Base-by-base conservation (phyloP, 1,140 invertebrate species). In the Neodiprion virginianus region DNA sequence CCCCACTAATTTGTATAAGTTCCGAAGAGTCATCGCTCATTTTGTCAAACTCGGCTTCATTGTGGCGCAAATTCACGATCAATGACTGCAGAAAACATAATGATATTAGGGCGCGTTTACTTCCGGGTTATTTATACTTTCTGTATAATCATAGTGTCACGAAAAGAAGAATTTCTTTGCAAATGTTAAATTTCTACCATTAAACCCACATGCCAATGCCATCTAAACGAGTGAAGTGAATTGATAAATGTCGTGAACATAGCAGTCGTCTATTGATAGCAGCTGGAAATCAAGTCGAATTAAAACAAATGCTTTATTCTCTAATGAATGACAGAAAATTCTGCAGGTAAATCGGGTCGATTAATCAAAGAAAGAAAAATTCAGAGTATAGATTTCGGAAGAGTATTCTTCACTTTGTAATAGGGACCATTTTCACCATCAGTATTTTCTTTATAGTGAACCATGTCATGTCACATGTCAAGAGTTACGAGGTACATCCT, bases 1-100 rank as follows among this genome's bases (percentile, higher is more conserved):
- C 97, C 48, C 96, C 95, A 74, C 95, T 96, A 69, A 91, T 94
- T 82, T 97, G 95, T 75, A 96, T 93, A 23, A 98, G 87, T 78
- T 98, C 96, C 53, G 95, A 95, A 14, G 95, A 95, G 79, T 97
- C 93, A 82, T 97, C 96, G 76, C 93, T 94, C 84, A 98, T 91
- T 86, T 96, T 94, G 81, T 98, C 97, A 75, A 98, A 93, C 81
- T 97, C 96, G 8, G 92, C 90, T 89, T 97, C 95, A 76, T 95
- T 95, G 86, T 96, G 94, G 78, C 93, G 92, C 40, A 97, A 87
- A 84, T 91, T 94, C 74, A 92, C 90, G 67, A 95, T 91, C 76
- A 97, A 89, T 21, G 92, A 91, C 93, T 96, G 90, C 48, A 89
- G 90, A 83, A 80, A 80, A 49, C 74, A 17, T n/a, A 71, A n/a